A percentile compares a stretch with the other conserved stretches of the same genome.
phyloP scores from a whole-genome alignment of 2,888 invertebrate species.

The Amphiduros pacificus region DNA sequence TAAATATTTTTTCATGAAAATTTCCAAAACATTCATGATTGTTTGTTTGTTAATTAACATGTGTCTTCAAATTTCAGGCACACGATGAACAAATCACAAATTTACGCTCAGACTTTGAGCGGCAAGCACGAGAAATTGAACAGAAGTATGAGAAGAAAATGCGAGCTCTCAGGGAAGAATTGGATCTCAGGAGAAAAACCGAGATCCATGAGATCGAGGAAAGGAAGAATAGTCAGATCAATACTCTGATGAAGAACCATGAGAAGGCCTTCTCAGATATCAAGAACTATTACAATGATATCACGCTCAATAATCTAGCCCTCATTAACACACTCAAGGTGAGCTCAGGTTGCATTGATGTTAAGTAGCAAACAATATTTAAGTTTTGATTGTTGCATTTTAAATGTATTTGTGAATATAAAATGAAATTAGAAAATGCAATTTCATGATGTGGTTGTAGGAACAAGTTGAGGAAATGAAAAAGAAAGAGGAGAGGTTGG shows the following conservation, averaged over 20 bases:
- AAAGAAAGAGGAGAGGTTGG: constrained; percentile 75
- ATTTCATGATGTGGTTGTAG: constrained; percentile 30
- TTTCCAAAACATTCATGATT: too few relatives aligned
- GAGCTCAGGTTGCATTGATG: constrained; percentile 17
- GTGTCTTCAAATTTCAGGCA: too few relatives aligned
- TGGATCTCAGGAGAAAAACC: constrained; percentile 64
- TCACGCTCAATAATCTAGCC: constrained; percentile 88
- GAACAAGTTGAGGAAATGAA: constrained; percentile 61
- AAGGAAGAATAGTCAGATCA: constrained; percentile 84
- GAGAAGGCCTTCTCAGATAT: constrained; percentile 84
- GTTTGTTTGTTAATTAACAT: too few relatives aligned
- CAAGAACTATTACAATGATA: constrained; percentile 93
- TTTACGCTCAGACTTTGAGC: constrained; percentile 69
- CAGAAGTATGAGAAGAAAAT: constrained; percentile 77
- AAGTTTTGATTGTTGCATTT: neutral
- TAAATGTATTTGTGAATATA: neutral
- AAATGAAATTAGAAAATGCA: neutral
- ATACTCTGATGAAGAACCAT: constrained; percentile 77
- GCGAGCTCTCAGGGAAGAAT: constrained; percentile 73
- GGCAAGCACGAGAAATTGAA: constrained; percentile 71
- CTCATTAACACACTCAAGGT: constrained; percentile 86
- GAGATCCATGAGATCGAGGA: constrained; percentile 78
- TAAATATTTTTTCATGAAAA: too few relatives aligned
- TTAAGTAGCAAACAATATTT: neutral
- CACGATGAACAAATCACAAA: constrained; percentile 65